Percentiles rank a stretch among this genome's conserved stretches.
These are phyloP conservation scores for Oreochromis niloticus DNA, from an alignment of 2,113 vertebrate species.

Conservation along the genomic window DNA sequence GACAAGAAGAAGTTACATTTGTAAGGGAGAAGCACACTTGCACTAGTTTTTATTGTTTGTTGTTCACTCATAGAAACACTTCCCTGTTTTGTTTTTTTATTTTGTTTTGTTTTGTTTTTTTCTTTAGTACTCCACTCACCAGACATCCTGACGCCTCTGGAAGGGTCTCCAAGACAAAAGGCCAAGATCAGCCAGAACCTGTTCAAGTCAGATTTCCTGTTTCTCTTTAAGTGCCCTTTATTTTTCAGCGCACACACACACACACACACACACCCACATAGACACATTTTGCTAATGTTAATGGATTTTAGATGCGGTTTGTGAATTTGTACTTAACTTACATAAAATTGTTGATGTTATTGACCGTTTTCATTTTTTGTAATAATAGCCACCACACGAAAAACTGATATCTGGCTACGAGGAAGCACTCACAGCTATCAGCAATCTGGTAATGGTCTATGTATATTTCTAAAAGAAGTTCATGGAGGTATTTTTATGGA, in stretches of 20 bases:
- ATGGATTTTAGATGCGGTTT: background rate
- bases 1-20: slow-evolving; percentile 28
- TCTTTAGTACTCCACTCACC: slow-evolving; percentile 65
- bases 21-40: slow-evolving; percentile 4
- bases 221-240: background rate
- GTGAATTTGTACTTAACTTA: background rate
- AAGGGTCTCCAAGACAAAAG: slow-evolving; percentile 19
- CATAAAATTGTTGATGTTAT: background rate
- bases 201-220: background rate
- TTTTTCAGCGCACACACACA: background rate
- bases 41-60: background rate
- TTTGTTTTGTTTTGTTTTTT: background rate
- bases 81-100: background rate
- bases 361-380: background rate
- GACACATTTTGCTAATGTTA: background rate
- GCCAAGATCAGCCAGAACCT: background rate
- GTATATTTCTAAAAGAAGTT: background rate
- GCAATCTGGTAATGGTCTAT: slow-evolving; percentile 71
- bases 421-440: slow-evolving; percentile 65
- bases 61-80: background rate
- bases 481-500: background rate
- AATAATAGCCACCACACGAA: slow-evolving; percentile 49
- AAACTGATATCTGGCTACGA: slow-evolving; percentile 73
- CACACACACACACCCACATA: background rate
- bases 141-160: slow-evolving; percentile 54